Base-by-base conservation (phyloP, 2,888 invertebrate species). In the Antheraea yamamai region DNA sequence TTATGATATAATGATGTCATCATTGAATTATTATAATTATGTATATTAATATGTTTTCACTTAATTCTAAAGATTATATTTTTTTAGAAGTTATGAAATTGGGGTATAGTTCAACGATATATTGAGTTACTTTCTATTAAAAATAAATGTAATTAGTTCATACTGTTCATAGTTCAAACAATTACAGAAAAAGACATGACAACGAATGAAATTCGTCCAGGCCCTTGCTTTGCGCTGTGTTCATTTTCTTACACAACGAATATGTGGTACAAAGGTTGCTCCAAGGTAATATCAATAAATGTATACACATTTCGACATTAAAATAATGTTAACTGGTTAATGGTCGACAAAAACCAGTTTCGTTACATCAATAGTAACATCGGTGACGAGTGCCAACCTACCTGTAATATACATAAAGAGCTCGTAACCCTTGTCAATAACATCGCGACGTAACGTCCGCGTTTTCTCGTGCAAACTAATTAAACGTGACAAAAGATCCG, bases 391-490 rank as follows among this genome's bases (percentile, higher is more conserved):
- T 66, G 64, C 26, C 64, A 26, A 66, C 30, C 30, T 30, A 39
- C 70, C 70, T 70, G 39, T 70, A 70, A 70, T 20, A 70, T 75
- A 61, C 73, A 73, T 73, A 73, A 68, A 70, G 73, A 68, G 20
- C 73, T 73, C 70, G 75, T 75, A 75, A 75, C 52, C 51, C 64
- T 73, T 35, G 75, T 75, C 68, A 75, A 76, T 71, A 74, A 77
- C 75, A 75, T 66, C 51, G 72, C 80, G 81, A 82, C 83, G 87
- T 85, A 87, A 88, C 84, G 77, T 78, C 78, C 81, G 82, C 78
- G 82, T 84, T 82, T 83, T 85, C 86, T 85, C 85, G 81, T 84
- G 83, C 83, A 81, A 82, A 79, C 77, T 75, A 73, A 75, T 68
- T 73, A 75, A 70, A 73, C 73, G 73, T 73, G 58, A 75, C 75